phyloP scores from a whole-genome alignment of 2,888 invertebrate genomes.

The Leptodirus hochenwartii region DNA sequence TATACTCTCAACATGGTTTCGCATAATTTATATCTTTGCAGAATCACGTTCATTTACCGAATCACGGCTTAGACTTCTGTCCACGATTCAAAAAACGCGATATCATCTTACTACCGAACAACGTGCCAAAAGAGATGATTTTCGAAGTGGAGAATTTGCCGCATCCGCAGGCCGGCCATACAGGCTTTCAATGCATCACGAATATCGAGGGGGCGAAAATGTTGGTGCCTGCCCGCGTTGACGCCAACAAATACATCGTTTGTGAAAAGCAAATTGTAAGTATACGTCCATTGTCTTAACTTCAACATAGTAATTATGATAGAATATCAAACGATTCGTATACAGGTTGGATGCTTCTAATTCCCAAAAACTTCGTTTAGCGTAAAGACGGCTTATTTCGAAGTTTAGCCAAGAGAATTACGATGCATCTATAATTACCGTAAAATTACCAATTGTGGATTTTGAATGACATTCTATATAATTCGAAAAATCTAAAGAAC shows the following conservation, averaged over 20 bases:
- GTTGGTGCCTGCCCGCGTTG: slow-evolving; percentile 73
- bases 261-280: slow-evolving; percentile 77
- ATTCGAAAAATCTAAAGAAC: too few species aligned
- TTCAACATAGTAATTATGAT: too few species aligned
- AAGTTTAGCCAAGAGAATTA: too few species aligned
- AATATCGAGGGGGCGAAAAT: slow-evolving; percentile 81
- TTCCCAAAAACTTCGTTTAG: too few species aligned
- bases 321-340: too few species aligned
- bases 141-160: slow-evolving; percentile 84
- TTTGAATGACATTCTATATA: too few species aligned
- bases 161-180: slow-evolving; percentile 73
- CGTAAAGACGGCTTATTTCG: too few species aligned
- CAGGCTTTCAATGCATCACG: slow-evolving; percentile 81
- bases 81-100: slow-evolving; percentile 66
- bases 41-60: slow-evolving; percentile 36
- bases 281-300: too few species aligned
- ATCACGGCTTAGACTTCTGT: slow-evolving; percentile 46
- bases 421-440: too few species aligned
- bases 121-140: slow-evolving; percentile 73
- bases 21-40: slow-evolving; percentile 22
- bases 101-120: slow-evolving; percentile 69
- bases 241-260: slow-evolving; percentile 55
- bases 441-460: too few species aligned
- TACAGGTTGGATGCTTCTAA: too few species aligned
- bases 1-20: too few species aligned